Evolutionary conservation across 1,140 invertebrate species (phyloP).

Genomic region (Danaus melanippus): DNA sequence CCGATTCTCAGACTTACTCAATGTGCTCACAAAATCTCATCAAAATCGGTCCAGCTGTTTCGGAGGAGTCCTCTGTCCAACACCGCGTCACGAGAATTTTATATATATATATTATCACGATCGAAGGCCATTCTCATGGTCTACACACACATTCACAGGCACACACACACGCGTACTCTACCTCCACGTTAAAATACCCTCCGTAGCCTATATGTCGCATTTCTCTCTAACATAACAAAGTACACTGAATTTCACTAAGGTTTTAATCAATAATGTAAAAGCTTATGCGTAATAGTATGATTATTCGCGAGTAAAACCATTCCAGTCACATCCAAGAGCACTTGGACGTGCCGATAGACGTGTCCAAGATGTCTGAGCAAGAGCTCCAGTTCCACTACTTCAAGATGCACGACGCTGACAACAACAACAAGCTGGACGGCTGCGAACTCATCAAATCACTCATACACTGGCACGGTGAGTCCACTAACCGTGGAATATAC

Average conservation of each 20-base stretch:
- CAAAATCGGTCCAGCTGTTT: no score
- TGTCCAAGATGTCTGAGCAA: constrained; percentile 94
- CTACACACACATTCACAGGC: neutral
- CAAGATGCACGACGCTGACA: constrained; percentile 97
- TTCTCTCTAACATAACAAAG: no score
- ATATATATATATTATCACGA: neutral
- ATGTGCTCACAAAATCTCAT: no score
- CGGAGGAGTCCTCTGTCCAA: no score
- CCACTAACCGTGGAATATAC: no score
- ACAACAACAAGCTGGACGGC: constrained; percentile 95
- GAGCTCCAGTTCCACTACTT: constrained; percentile 97
- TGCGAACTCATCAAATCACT: constrained; percentile 94
- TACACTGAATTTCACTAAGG: no score
- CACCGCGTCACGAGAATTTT: no score
- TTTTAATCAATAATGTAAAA: no score
- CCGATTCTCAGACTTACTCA: no score
- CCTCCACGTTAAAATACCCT: no score
- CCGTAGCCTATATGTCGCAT: no score
- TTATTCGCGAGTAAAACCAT: constrained; percentile 10
- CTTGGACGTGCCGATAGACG: constrained; percentile 92
- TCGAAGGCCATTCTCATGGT: neutral
- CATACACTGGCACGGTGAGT: constrained; percentile 93
- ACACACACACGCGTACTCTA: neutral
- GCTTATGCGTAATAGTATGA: no score
- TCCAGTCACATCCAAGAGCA: constrained; percentile 92